Percentiles rank a stretch among this genome's conserved stretches.
These are phyloP conservation scores for Ciconia stormi DNA, from an alignment of 2,113 vertebrate species.

Conservation along the genomic window DNA sequence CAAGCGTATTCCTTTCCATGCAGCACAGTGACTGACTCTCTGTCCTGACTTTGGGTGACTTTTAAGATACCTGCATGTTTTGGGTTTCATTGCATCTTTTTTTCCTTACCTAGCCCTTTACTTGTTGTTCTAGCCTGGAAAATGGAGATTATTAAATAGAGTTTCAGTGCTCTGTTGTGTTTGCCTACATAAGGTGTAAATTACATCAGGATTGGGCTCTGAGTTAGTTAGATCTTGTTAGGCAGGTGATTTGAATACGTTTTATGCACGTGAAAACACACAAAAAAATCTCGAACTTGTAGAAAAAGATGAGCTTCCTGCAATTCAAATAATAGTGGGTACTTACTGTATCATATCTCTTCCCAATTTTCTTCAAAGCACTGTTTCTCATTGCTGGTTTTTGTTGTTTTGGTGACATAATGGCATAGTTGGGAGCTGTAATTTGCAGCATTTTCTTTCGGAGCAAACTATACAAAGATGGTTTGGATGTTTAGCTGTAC, in stretches of 20 bases:
- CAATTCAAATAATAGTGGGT: not conserved
- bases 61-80: not conserved
- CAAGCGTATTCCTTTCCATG: fast-evolving
- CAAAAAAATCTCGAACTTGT: not conserved
- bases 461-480: not conserved
- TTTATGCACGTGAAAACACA: not conserved
- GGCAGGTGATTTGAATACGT: fast-evolving
- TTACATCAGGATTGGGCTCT: not conserved
- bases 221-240: not conserved
- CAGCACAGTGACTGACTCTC: not conserved
- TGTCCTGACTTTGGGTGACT: not conserved
- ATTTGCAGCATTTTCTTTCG: not conserved
- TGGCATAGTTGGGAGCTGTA: not conserved
- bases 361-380: not conserved
- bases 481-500: not conserved
- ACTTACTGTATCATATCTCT: not conserved
- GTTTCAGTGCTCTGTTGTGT: not conserved
- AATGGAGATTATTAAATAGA: not conserved
- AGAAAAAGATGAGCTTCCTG: not conserved
- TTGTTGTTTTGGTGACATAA: not conserved
- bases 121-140: not conserved
- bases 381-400: not conserved
- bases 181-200: not conserved
- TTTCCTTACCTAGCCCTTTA: not conserved
- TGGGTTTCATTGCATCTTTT: not conserved